These are phyloP conservation scores for Brachypodius melanocephalos DNA, from an alignment of 2,113 vertebrate species.

Conservation along the genomic window DNA sequence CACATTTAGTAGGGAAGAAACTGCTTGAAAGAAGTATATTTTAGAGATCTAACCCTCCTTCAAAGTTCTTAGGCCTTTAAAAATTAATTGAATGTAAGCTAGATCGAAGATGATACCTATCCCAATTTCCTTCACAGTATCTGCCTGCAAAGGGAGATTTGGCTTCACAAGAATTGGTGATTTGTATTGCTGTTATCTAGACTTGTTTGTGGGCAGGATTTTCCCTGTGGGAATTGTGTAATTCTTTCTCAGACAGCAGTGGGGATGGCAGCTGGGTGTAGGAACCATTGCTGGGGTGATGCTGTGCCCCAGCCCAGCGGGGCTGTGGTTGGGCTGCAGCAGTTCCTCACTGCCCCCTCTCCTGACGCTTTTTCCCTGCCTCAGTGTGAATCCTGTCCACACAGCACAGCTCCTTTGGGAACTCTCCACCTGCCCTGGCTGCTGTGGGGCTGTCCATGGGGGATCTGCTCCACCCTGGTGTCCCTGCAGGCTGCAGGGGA, in stretches of 20 bases:
- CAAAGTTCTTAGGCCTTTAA: neutral
- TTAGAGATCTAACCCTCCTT: neutral
- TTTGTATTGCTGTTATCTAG: neutral
- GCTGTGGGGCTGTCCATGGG: rapidly evolving
- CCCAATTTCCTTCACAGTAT: neutral
- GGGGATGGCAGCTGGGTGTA: neutral
- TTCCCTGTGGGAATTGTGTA: neutral
- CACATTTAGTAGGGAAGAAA: neutral
- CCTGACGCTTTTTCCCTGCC: neutral
- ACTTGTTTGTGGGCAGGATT: neutral
- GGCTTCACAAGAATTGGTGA: neutral
- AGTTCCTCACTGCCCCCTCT: neutral
- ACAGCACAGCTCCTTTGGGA: neutral
- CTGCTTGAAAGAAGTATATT: neutral
- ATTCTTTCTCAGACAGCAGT: neutral
- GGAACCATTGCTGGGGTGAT: rapidly evolving
- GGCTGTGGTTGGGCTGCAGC: neutral
- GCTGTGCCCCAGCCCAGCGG: neutral
- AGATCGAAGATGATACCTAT: neutral
- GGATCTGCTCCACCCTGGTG: rapidly evolving
- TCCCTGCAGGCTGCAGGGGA: neutral
- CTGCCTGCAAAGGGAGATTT: neutral
- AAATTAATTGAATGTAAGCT: neutral
- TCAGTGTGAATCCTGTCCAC: rapidly evolving
- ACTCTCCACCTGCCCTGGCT: rapidly evolving